Evolutionary conservation across 2,888 invertebrate genomes (phyloP).

Genomic region (Yponomeuta cagnagella): DNA sequence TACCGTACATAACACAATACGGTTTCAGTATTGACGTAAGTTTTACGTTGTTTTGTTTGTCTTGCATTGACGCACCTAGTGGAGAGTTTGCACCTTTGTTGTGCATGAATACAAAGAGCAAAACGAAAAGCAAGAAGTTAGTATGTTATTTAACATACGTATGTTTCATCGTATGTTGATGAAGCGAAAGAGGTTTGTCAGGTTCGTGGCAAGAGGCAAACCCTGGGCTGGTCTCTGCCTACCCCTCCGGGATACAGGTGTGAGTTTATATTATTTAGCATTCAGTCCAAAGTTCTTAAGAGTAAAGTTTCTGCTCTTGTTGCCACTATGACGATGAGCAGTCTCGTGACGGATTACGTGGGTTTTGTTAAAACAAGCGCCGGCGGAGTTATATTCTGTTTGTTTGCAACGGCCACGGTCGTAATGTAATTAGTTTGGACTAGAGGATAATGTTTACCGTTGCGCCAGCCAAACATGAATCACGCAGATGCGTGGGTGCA

Average conservation of each 20-base stretch:
- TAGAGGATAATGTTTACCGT: constrained; percentile 55
- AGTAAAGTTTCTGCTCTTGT: too few species aligned
- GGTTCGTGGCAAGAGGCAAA: too few species aligned
- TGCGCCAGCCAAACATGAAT: constrained; percentile 62
- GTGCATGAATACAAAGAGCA: not conserved
- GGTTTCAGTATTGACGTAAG: not conserved
- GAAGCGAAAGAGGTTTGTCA: too few species aligned
- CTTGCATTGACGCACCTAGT: not conserved
- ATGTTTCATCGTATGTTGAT: too few species aligned
- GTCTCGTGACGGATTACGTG: not conserved
- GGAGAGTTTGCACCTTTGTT: not conserved
- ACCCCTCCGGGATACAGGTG: too few species aligned
- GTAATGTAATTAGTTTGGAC: constrained; percentile 44
- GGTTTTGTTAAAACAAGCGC: constrained; percentile 16
- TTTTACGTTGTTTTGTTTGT: not conserved
- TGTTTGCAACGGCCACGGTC: constrained; percentile 31
- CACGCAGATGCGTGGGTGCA: constrained; percentile 59
- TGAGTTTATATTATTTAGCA: too few species aligned
- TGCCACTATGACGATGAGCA: too few species aligned
- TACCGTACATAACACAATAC: not conserved
- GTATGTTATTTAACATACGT: too few species aligned
- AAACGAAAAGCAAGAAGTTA: too few species aligned
- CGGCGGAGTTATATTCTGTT: constrained; percentile 22
- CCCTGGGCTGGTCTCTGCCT: too few species aligned
- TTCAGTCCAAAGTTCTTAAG: too few species aligned